phyloP scores from a whole-genome alignment of 2,113 vertebrate species.

The Oostethus manadensis region DNA sequence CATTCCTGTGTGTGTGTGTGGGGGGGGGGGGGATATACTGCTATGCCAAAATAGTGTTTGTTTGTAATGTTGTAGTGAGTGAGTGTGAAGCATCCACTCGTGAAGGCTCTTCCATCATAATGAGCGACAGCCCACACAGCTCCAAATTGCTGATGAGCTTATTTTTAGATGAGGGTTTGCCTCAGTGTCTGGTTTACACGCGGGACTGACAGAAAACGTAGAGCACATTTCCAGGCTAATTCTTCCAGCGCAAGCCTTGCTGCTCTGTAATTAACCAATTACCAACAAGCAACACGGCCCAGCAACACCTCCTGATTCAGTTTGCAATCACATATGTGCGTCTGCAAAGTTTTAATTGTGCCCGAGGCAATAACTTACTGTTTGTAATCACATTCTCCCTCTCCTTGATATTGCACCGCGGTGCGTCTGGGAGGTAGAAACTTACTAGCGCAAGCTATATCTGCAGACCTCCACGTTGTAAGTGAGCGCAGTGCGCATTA shows the following conservation, averaged over 20 bases:
- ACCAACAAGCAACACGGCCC: slow-evolving; percentile 82
- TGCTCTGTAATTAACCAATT: slow-evolving; percentile 94
- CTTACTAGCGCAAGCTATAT: slow-evolving; percentile 95
- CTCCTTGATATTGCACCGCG: slow-evolving; percentile 90
- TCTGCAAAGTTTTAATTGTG: slow-evolving; percentile 97
- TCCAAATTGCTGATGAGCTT: slow-evolving; percentile 65
- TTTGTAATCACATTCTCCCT: slow-evolving; percentile 95
- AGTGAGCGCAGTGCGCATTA: slow-evolving; percentile 85
- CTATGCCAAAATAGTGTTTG: slow-evolving; percentile 24
- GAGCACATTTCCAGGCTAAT: slow-evolving; percentile 73
- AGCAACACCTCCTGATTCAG: slow-evolving; percentile 87
- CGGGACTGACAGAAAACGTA: slow-evolving; percentile 59
- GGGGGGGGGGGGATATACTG: slow-evolving; percentile 5
- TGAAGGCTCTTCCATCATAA: slow-evolving; percentile 48
- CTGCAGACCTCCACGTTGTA: slow-evolving; percentile 80
- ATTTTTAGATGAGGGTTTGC: slow-evolving; percentile 63
- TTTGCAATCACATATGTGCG: slow-evolving; percentile 90
- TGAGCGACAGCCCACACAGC: slow-evolving; percentile 57
- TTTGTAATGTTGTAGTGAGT: slow-evolving; percentile 20
- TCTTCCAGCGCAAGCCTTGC: slow-evolving; percentile 76
- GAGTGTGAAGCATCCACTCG: slow-evolving; percentile 36
- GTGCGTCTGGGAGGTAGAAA: slow-evolving; percentile 69
- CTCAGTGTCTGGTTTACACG: slow-evolving; percentile 50
- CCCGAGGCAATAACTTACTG: slow-evolving; percentile 96
- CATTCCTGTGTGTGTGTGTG: too few species aligned